Base-by-base conservation (phyloP, 2,113 vertebrate genomes). In the Nymphicus hollandicus region DNA sequence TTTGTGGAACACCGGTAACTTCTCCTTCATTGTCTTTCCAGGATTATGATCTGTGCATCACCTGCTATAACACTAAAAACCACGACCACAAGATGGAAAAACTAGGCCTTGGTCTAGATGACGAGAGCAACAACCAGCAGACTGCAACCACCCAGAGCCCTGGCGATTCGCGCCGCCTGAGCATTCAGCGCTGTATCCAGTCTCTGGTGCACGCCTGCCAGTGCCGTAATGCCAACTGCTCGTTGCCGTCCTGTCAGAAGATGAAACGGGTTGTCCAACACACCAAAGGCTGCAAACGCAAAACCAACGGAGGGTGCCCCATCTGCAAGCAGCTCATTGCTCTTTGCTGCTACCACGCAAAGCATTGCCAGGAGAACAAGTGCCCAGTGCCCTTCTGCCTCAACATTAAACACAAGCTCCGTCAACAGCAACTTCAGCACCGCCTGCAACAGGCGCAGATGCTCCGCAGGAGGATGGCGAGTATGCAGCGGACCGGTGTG, bases 71-170 rank as follows among this genome's bases (percentile, higher is more conserved):
- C 98, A 98, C 98, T 96, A 99, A 99, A 97, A 99, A 99, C 83
- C 99, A 99, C 6, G 99, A 99, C 96, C 99, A 99, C 98, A 99
- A 99, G 97, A 99, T 99, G 99, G 99, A 99, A 87, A 99, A 99
- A 91, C 94, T 99, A 87, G 99, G 99, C 35, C 98, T 99, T 0
- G 99, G 99, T 41, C 96, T 99, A 63, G 99, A 99, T 13, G 99
- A 99, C 2, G 99, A 99, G 93, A 99, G 99, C 98, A 98, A 98
- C 98, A 99, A 98, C 97, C 98, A 98, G 97, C 98, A 99, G 50
- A 98, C 99, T 0, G 98, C 99, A 2, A 98, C 99, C 31, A 99
- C 98, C 2, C 99, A 99, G 98, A 99, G 98, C 96, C 99, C 99
- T 0, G 99, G 99, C 2, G 99, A 99, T 82, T 99, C 99, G 0